phyloP scores from a whole-genome alignment of 1,140 invertebrate genomes.

The Aethina tumida region DNA sequence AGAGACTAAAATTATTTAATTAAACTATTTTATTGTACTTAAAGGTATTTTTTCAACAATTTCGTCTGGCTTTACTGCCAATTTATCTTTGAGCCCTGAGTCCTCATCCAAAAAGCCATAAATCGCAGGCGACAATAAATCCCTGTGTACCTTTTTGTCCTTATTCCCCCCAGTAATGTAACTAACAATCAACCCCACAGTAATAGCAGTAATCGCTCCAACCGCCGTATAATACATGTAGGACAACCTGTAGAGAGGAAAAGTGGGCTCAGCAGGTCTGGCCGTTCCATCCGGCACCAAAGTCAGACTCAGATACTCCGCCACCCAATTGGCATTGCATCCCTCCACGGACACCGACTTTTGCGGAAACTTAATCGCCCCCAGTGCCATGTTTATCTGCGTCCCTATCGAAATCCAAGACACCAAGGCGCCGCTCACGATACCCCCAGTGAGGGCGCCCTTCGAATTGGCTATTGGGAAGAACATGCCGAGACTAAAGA shows the following conservation, averaged over 20 bases:
- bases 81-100: no score
- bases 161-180: no score
- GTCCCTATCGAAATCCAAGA: slow-evolving; percentile 81
- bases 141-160: no score
- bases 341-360: slow-evolving; percentile 51
- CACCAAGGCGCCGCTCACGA: slow-evolving; percentile 57
- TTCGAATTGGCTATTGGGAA: slow-evolving; percentile 31
- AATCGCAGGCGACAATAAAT: no score
- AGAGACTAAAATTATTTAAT: no score
- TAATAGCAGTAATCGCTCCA: no score
- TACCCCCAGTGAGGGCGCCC: slow-evolving; percentile 69
- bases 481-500: slow-evolving; percentile 70
- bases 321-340: slow-evolving; percentile 42
- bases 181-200: no score
- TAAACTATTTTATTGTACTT: no score
- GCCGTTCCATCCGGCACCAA: slow-evolving; percentile 12
- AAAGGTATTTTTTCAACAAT: no score
- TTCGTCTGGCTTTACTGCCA: no score
- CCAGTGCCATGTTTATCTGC: slow-evolving; percentile 58
- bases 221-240: no score
- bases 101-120: no score
- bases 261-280: slow-evolving; percentile 14
- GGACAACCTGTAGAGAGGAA: slow-evolving; percentile 48
- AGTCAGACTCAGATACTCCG: slow-evolving; percentile 24
- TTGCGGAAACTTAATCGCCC: slow-evolving; percentile 45